Conservation (phyloP, 1,140 invertebrate species). For the Cheumatopsyche charites region DNA sequence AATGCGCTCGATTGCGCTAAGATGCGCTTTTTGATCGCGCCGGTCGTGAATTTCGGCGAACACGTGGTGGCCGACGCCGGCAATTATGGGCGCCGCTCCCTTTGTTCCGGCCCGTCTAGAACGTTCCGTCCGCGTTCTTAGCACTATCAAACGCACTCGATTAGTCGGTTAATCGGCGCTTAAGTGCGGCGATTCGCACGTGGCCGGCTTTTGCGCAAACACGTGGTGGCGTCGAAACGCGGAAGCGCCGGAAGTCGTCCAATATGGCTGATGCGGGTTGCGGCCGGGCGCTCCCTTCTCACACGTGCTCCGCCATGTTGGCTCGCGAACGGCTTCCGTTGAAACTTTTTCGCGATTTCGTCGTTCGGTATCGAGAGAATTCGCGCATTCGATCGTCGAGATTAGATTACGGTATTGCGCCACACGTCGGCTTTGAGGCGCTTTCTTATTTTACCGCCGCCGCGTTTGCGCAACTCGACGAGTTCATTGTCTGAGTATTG, state of each 20-base stretch:
- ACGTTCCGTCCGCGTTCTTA: too few relatives aligned
- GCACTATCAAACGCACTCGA: too few relatives aligned
- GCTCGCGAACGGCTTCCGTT: conserved; percentile 52
- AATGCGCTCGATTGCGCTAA: too few relatives aligned
- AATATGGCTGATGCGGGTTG: neutral
- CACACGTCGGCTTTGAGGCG: neutral
- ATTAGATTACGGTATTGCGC: neutral
- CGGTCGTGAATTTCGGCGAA: neutral
- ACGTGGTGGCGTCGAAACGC: neutral
- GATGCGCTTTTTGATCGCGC: neutral
- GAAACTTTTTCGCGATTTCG: too few relatives aligned
- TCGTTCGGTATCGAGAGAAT: too few relatives aligned
- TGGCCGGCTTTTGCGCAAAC: neutral
- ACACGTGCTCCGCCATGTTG: conserved; percentile 57
- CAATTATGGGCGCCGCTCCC: neutral
- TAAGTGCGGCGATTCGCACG: neutral
- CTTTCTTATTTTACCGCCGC: neutral
- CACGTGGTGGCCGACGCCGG: neutral
- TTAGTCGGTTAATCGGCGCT: too few relatives aligned
- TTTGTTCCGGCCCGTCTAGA: neutral
- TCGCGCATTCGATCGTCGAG: too few relatives aligned
- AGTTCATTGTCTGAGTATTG: too few relatives aligned
- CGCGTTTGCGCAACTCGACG: neutral
- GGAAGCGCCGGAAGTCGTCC: neutral
- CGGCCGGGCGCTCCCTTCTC: conserved; percentile 2